Base-by-base conservation (phyloP, 35 echinoderm and acorn worm genomes). In the Chiridota heheva region DNA sequence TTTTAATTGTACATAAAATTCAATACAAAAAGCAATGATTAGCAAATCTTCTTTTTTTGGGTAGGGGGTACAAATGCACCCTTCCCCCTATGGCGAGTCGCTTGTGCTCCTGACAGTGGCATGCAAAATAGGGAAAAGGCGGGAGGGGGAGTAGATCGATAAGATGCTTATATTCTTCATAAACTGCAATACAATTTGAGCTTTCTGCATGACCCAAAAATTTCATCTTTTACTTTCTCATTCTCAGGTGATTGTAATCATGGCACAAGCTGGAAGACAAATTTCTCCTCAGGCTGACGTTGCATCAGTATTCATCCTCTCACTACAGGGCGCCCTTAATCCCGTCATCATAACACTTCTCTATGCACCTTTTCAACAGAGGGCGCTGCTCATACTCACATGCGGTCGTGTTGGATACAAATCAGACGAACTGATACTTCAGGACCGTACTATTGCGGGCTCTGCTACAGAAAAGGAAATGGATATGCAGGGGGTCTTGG, bases 231-330 rank as follows among this genome's bases (percentile, higher is more conserved):
- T 20, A 45, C 3, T 67, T 48, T 7, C 30, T 38, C 30, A 34
- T 74, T 49, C 16, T 2, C 47, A 70, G 81, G 71, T 90, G 16
- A 58, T 42, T 47, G 30, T 84, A 20, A 60, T 90, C 35, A 64
- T 72, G 41, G 48, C 81, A 5, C 87, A 90, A 35, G 36, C 80
- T 40, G 80, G 81, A 39, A 44, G 38, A 34, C 56, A 40, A 16
- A 42, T 90, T 27, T 28, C 53, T 58, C 35, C 81, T 18, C 24
- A 44, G 42, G 32, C 53, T 22, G 69, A 81, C 36, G 76, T 90
- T 38, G 87, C 58, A 25, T 59, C 82, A 4, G 60, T 90, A 40
- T 59, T 80, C 47, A 84, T 84, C 35, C 42, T 90, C 48, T 76
- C 87, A n/a, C 45, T 90, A 41, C 58, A 73, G 25, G 55, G 65